Evolutionary conservation across 2,888 invertebrate genomes (phyloP).

Genomic region (Lasioglossum vierecki): DNA sequence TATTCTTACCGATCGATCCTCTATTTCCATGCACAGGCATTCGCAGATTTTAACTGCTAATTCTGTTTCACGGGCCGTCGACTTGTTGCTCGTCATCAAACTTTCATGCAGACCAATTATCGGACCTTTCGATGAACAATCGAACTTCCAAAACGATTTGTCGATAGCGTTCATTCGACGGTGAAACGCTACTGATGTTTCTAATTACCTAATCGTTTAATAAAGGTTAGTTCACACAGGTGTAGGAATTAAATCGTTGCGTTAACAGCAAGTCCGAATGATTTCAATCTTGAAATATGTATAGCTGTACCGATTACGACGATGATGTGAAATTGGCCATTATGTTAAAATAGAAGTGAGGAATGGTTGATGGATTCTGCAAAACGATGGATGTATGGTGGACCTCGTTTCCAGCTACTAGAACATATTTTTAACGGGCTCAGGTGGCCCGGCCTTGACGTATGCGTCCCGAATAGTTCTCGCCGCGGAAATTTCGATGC

Average conservation of each 20-base stretch:
- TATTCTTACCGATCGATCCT: not conserved
- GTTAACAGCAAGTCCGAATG: too few relatives aligned
- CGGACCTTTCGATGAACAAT: not conserved
- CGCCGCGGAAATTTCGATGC: constrained; percentile 10
- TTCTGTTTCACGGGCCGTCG: not conserved
- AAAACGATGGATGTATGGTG: not conserved
- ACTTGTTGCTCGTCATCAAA: not conserved
- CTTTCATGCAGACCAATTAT: not conserved
- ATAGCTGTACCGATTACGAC: not conserved
- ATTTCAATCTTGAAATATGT: too few relatives aligned
- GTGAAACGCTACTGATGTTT: not conserved
- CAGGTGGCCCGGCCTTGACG: not conserved
- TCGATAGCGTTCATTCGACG: not conserved
- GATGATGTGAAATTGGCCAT: not conserved
- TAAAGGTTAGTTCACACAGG: too few relatives aligned
- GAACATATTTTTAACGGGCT: not conserved
- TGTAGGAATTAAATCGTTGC: too few relatives aligned
- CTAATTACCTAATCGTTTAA: too few relatives aligned
- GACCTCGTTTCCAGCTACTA: not conserved
- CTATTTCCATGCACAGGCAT: not conserved
- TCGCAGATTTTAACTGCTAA: not conserved
- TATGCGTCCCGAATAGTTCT: not conserved
- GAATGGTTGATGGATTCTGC: not conserved
- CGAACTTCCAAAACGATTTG: not conserved
- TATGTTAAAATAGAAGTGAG: not conserved